Base-by-base conservation (phyloP, 2,113 vertebrate species). In the Callocephalon fimbriatum region DNA sequence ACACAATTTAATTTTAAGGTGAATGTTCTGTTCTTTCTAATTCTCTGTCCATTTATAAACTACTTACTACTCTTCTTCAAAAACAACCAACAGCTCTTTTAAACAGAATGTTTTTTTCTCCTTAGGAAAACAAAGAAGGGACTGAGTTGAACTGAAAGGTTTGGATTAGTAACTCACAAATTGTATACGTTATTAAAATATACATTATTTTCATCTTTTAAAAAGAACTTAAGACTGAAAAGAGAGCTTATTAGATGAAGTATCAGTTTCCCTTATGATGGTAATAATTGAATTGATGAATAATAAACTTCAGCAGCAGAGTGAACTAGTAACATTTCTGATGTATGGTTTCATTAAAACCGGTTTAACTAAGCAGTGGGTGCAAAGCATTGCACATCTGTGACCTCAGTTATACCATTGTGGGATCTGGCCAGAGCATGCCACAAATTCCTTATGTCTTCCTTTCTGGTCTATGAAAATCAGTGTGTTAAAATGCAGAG, bases 21-120 rank as follows among this genome's bases (percentile, higher is more conserved):
- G 95, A 86, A 82, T 88, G 92, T 93, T 97, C 95, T 96, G 85
- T 96, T 95, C 92, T 95, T 88, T 83, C 83, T 90, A 79, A 90
- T 92, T 79, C 48, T 93, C 75, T 74, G 29, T 82, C 51, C 38
- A 14, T 62, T 86, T 93, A 70, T 87, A 88, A 96, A 82, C 58
- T 93, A 82, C 70, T 89, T 88, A 95, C 63, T 88, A 88, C 29
- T 92, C 29, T 86, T 93, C 45, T 35, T 87, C 61, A 94, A 50
- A 90, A 96, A 73, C 31, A 94, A 66, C 54, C 16, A 85, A 26
- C 4, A 23, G 31, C n/a, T 86, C 50, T 90, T 72, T 91, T 44
- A 89, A 86, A 72, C 18, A 82, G 62, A 95, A 10, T 86, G 53
- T 83, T 91, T 72, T 91, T 72, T 27, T 54, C 76, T 93, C 44